Evolutionary conservation across 2,888 invertebrate species (phyloP), one percentile per base, ranked within the genome.

Genomic region (Bruchidius siliquastri): DNA sequence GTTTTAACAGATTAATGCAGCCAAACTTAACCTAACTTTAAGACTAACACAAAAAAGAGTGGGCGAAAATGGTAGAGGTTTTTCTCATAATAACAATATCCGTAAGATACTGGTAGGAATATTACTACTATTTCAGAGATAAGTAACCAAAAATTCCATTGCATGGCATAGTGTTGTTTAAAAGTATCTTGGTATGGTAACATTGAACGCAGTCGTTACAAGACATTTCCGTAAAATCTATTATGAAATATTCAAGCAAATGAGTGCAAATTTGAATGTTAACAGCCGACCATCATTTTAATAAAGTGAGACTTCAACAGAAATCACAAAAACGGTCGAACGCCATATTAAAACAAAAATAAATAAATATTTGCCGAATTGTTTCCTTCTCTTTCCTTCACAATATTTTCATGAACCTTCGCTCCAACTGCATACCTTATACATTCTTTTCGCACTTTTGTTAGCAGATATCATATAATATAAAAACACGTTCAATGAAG

Each of bases 271-370:
- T 13, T 49, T 49, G 18, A 49, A 18, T 13, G 13, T 13, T 49
- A 49, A 13, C 49, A 49, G 49, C 13, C 49, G 49, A 49, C 49
- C 8, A 18, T 49, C 49, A 49, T 49, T 49, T 26, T 26, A 26
- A 49, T 49, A 72, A 69, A 72, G 72, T 70, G 69, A 74, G 77
- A 78, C 78, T 79, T 78, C 76, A 76, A 76, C 71, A 74, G 76
- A 80, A 80, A 80, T 77, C 78, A 77, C 70, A 72, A 70, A 71
- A 74, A 73, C 73, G 13, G 0, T 49, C 49, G 18, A 49, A 49
- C 18, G 49, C 49, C 49, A 8, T 72, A 26, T 32, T 68, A 69
- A 72, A 72, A 69, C 22, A 70, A 72, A 22, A 72, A 69, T 69
- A 72, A 22, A 72, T 72, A 69, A 72, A 69, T 32, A 68, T 66